Conservation (phyloP, 2,888 invertebrate species). For the Mythimna pallens region DNA sequence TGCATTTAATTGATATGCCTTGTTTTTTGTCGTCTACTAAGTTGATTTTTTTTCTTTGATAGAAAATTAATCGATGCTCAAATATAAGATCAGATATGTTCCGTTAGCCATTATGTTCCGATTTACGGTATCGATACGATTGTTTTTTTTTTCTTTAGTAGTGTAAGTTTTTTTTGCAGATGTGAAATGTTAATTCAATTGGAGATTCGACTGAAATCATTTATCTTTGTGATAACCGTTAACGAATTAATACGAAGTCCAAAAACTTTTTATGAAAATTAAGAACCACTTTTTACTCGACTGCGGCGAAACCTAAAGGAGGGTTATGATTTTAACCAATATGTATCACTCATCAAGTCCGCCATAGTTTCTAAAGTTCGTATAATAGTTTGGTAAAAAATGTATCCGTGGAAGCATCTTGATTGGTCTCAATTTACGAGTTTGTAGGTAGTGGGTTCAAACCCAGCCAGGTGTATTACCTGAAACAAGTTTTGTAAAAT, state of each 20-base stretch:
- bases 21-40: constrained; percentile 72
- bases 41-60: constrained; percentile 67
- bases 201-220: constrained; percentile 42
- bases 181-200: constrained; percentile 53
- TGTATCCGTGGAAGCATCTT: too few species aligned
- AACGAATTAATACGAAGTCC: constrained; percentile 12
- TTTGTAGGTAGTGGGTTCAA: too few species aligned
- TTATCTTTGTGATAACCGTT: constrained; percentile 52
- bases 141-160: constrained; percentile 55
- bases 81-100: constrained; percentile 73
- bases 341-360: too few species aligned
- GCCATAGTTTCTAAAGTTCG: too few species aligned
- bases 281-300: background rate
- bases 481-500: too few species aligned
- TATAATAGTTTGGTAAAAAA: too few species aligned
- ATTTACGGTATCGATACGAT: constrained; percentile 73
- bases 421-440: too few species aligned
- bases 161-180: constrained; percentile 38
- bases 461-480: too few species aligned
- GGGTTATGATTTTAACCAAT: too few species aligned
- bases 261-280: background rate
- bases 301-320: too few species aligned
- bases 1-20: constrained; percentile 76
- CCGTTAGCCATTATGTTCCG: constrained; percentile 80
- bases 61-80: constrained; percentile 79